Evolutionary conservation across 2,888 invertebrate genomes (phyloP).

Genomic region (Cremastinae sp.): DNA sequence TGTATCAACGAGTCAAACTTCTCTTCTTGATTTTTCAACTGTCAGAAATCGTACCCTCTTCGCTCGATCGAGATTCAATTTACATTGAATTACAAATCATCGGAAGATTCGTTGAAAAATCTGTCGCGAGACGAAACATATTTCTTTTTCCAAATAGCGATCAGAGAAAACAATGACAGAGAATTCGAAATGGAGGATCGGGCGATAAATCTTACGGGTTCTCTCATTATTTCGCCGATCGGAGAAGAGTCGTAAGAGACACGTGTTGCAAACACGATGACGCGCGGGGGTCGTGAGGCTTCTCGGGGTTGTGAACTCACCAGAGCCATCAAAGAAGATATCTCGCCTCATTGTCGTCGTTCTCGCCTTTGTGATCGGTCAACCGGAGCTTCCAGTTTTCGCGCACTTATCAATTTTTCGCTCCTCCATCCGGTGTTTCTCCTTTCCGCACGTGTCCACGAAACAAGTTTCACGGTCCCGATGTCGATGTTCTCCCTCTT

Average conservation of each 20-base stretch:
- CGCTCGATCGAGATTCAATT: slow-evolving; percentile 9
- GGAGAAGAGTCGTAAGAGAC: slow-evolving; percentile 75
- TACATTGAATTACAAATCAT: slow-evolving; percentile 17
- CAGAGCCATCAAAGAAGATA: slow-evolving; percentile 23
- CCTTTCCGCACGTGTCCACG: too few species aligned
- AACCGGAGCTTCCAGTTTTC: slow-evolving; percentile 43
- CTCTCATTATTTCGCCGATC: slow-evolving; percentile 67
- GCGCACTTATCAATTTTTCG: slow-evolving; percentile 21
- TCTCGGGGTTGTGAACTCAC: slow-evolving; percentile 9
- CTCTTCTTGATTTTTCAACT: slow-evolving; percentile 38
- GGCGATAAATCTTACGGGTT: slow-evolving; percentile 74
- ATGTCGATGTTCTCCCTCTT: too few species aligned
- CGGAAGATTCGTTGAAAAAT: slow-evolving; percentile 5
- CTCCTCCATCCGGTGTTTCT: too few species aligned
- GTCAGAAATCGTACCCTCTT: slow-evolving; percentile 18
- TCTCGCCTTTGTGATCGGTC: slow-evolving; percentile 47
- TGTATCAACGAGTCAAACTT: slow-evolving; percentile 20
- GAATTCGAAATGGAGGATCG: slow-evolving; percentile 39
- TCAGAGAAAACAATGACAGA: slow-evolving; percentile 2
- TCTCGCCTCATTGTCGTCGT: slow-evolving; percentile 51
- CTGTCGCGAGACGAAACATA: slow-evolving; percentile 6
- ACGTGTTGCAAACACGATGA: slow-evolving; percentile 73
- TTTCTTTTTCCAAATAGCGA: slow-evolving; percentile 13
- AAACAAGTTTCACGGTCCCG: too few species aligned
- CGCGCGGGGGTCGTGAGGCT: slow-evolving; percentile 45